Evolutionary conservation across 2,888 invertebrate species (phyloP), one percentile per base, ranked within the genome.

Genomic region (Cerastis rubricosa): DNA sequence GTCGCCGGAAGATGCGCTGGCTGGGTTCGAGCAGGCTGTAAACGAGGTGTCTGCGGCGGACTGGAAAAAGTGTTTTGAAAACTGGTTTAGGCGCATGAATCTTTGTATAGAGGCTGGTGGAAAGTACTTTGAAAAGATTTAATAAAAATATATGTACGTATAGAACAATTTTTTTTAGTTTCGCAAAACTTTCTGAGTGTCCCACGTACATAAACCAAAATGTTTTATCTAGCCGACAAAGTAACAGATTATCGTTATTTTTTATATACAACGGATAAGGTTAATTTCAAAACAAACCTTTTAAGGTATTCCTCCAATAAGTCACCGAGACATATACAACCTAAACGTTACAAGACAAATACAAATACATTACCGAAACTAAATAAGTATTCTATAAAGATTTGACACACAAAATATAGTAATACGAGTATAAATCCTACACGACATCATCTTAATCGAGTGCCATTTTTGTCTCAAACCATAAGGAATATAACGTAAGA

Each of bases 391-490:
- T 57, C 65, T 71, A 49, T 80, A 71, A 57, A 79, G 14, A 51
- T 25, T 49, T 84, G 84, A 80, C 80, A 80, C 9, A 72, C 35
- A 80, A 83, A 69, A 65, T 78, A 80, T 69, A 78, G 79, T 40
- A 73, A 80, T 81, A n/a, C n/a, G n/a, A n/a, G n/a, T n/a, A 84
- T 81, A 84, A 80, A 81, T 80, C 49, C 68, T 47, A 69, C 64
- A 47, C 40, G 74, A 80, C 74, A 65, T 64, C 68, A 43, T 83
- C 65, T 35, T 69, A 84, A 81, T 74, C 51, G 81, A 84, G 57
- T 80, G 85, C 29, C 74, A 74, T 80, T 74, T 80, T 43, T 74
- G 51, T 79, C 64, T 65, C 84, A 79, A 59, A 71, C 29, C 45
- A 14, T 64, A 80, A 3, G 54, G 64, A 65, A 80, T 51, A 59